Percentiles rank a stretch among this genome's conserved stretches.
Conservation (phyloP, 1,140 invertebrate genomes). For the Potamilus streckersoni region DNA sequence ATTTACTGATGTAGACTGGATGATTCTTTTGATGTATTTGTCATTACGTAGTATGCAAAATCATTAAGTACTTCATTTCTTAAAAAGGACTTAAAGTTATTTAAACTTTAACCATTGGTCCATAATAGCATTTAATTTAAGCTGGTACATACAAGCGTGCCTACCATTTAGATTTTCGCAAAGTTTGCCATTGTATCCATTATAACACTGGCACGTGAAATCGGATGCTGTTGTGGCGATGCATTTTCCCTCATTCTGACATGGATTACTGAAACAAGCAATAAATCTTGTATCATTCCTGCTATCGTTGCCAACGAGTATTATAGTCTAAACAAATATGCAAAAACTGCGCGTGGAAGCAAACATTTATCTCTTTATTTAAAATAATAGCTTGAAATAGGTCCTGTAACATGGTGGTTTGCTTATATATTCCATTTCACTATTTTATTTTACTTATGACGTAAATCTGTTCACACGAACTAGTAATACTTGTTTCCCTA, state of each 20-base stretch:
- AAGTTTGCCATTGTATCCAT: conserved; percentile 15
- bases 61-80: not conserved
- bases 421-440: no score
- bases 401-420: not conserved
- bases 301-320: not conserved
- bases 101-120: not conserved
- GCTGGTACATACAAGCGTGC: not conserved
- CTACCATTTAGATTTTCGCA: conserved; percentile 29
- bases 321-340: not conserved
- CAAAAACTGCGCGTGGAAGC: not conserved
- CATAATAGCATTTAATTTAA: not conserved
- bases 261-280: conserved; percentile 17
- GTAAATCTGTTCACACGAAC: no score
- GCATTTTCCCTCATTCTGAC: conserved; percentile 38
- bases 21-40: not conserved
- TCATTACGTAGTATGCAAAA: not conserved
- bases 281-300: not conserved
- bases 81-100: not conserved
- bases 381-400: not conserved
- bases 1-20: no score
- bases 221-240: conserved; percentile 23
- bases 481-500: no score
- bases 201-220: conserved; percentile 31
- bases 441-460: no score
- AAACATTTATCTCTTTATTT: not conserved